phyloP scores from a whole-genome alignment of 1,140 invertebrate genomes.

The Antheraea pernyi region DNA sequence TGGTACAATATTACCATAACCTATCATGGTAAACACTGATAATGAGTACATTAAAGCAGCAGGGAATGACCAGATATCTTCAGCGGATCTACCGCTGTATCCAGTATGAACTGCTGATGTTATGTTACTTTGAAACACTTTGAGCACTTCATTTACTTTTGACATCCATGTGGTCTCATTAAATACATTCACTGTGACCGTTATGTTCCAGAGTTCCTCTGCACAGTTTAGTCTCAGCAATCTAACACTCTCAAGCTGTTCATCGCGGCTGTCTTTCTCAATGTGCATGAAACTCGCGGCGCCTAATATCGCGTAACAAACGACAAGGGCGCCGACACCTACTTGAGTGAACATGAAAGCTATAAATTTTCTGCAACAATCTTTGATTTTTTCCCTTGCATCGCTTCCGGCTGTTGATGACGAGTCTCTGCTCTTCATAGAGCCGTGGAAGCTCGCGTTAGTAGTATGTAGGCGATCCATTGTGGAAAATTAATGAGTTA shows the following conservation, averaged over 20 bases:
- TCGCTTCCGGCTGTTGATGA: conserved; percentile 84
- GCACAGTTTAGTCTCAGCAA: conserved; percentile 80
- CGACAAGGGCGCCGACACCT: conserved; percentile 95
- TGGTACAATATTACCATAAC: conserved; percentile 96
- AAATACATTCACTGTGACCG: conserved; percentile 86
- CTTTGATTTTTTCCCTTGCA: conserved; percentile 86
- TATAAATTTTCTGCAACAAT: conserved; percentile 90
- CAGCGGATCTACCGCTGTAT: conserved; percentile 86
- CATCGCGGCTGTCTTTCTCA: conserved; percentile 84
- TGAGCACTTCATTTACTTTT: conserved; percentile 84
- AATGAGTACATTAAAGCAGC: conserved; percentile 93
- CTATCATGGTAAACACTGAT: conserved; percentile 95
- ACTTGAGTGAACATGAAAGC: conserved; percentile 97
- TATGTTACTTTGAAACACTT: conserved; percentile 86
- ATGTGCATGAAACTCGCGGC: conserved; percentile 94
- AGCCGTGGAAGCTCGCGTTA: conserved; percentile 71
- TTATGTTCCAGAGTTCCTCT: conserved; percentile 86
- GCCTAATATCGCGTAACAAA: conserved; percentile 96
- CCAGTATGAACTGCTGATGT: conserved; percentile 86
- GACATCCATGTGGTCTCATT: conserved; percentile 86
- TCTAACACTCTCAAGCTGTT: conserved; percentile 77
- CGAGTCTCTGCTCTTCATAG: conserved; percentile 83
- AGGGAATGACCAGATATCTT: conserved; percentile 90
- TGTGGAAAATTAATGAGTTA: conserved; percentile 11
- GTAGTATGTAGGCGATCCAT: conserved; percentile 57